Evolutionary conservation across 2,113 vertebrate species (phyloP), one percentile per base, ranked within the genome.

Genomic region (Otolemur garnettii): DNA sequence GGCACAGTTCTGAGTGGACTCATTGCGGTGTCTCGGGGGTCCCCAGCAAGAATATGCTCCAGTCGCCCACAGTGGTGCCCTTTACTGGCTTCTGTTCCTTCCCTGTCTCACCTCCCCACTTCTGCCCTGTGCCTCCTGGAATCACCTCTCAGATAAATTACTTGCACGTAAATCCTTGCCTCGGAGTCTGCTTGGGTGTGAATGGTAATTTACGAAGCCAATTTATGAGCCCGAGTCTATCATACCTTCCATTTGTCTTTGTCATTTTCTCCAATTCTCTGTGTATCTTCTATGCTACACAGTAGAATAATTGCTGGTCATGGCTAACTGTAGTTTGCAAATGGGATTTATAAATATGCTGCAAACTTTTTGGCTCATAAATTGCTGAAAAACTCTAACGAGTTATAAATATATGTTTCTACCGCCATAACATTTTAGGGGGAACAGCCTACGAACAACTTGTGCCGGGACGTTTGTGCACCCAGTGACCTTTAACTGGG

Each of bases 311-410:
- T 66, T 86, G 92, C 69, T 92, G 86, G 66, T 60, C 0, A 0
- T 53, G 75, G 90, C 74, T 92, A 78, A 94, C 64, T 77, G 26
- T 64, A 85, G 35, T 79, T 89, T 93, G 64, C 42, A 94, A 94
- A 95, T 92, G 83, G 60, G 66, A 93, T 84, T 92, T 93, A 57
- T 57, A 96, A 96, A 95, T 12, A 11, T 85, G 93, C 59, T 95
- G 84, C 75, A 78, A 96, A 87, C 21, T 90, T 91, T 91, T 30
- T 66, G 80, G 55, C 93, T 96, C 92, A 92, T 94, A 96, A 97
- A 96, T 74, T 93, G 71, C 85, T 92, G 38, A 77, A 93, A 92
- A 94, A 53, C 55, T 62, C 68, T 93, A 87, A 87, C n/a, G 53
- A 94, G 83, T 83, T 96, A 86, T 96, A 95, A 90, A 94, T 90